Base-by-base conservation (phyloP, 2,888 invertebrate genomes). In the Mesochorus sp. region DNA sequence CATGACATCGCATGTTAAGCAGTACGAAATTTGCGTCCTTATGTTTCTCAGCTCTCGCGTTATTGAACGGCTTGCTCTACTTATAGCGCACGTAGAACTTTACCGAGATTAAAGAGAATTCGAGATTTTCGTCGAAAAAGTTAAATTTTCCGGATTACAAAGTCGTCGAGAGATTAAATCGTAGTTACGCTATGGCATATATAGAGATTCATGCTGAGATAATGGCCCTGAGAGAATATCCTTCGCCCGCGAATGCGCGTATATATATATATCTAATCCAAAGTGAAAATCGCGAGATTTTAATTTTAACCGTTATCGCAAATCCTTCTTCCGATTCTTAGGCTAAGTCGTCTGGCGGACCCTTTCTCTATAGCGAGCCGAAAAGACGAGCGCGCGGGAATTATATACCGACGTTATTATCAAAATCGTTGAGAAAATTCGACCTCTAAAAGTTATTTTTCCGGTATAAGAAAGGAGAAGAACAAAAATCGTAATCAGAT, bases 241-340 rank as follows among this genome's bases (percentile, higher is more conserved):
- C 57, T 44, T 26, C 34, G 59, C 47, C 53, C 28, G 34, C 3
- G 3, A n/a, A 12, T 47, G 44, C 47, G 12, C 64, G 42, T 73
- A 67, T 70, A 57, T 68, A 70, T n/a, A n/a, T n/a, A n/a, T n/a
- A n/a, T n/a, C n/a, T n/a, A n/a, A n/a, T n/a, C n/a, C n/a, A n/a
- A n/a, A n/a, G n/a, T n/a, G 78, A 70, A 74, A 64, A 74, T 78
- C 49, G 70, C 44, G 68, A 51, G 51, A 78, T 78, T 73, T 77
- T 73, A 64, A 78, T 78, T 78, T 74, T 70, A 78, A 73, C 74
- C 55, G 68, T 55, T 59, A 74, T 74, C 67, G 61, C 44, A 51
- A 68, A 78, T 68, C 67, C 68, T 51, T 57, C 49, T 37, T 59
- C 24, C 6, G 28, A 49, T 49, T 53, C 17, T 47, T 24, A 31